A percentile compares a stretch with the other conserved stretches of the same genome.
phyloP scores from a whole-genome alignment of 2,797 vertebrate species.

The Coccyzus lansbergi region DNA sequence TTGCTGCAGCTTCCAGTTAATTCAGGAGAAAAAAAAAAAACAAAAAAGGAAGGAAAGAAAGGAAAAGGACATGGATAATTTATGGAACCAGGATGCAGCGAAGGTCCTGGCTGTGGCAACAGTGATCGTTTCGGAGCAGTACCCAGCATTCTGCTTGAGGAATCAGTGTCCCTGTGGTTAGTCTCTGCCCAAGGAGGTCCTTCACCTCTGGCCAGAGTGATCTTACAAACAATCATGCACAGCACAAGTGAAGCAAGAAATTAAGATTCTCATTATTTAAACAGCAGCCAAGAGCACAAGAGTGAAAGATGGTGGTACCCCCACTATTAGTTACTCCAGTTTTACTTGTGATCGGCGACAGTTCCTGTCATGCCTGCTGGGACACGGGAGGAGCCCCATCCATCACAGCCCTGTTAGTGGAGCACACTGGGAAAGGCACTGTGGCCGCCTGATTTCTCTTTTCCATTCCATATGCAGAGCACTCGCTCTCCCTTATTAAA shows the following conservation, averaged over 20 bases:
- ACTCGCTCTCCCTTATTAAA: background rate
- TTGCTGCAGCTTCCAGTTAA: background rate
- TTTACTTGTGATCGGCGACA: background rate
- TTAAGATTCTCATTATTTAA: background rate
- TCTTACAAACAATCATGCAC: background rate
- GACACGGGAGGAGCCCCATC: background rate
- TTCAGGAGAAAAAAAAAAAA: background rate
- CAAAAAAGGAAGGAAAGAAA: background rate
- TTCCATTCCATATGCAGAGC: background rate
- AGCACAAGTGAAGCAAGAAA: background rate
- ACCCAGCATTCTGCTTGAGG: fast-evolving
- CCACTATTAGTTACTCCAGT: background rate
- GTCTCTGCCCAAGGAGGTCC: background rate
- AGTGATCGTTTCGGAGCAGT: background rate
- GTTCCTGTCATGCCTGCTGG: background rate
- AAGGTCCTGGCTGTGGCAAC: background rate
- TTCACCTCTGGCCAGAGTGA: background rate
- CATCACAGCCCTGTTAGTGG: background rate
- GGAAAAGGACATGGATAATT: background rate
- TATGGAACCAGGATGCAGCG: background rate
- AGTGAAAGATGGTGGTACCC: background rate
- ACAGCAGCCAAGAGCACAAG: background rate
- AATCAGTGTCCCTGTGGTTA: background rate
- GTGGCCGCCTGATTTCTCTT: background rate
- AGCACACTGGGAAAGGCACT: background rate